phyloP scores from a whole-genome alignment of 2,888 invertebrate genomes.

The Leucophora obtusa region DNA sequence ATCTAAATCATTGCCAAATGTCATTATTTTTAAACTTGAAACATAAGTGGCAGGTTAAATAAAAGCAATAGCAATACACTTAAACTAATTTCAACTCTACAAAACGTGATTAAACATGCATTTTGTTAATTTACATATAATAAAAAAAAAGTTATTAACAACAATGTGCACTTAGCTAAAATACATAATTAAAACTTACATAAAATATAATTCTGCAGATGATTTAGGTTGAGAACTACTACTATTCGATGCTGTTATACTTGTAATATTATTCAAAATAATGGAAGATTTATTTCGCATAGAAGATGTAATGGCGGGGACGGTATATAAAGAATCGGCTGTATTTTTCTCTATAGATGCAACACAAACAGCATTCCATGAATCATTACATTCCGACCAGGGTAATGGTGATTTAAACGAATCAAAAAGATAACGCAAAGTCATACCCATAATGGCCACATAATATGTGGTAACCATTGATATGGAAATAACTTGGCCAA shows the following conservation, averaged over 20 bases:
- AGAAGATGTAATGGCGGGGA: neutral
- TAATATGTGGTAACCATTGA: slow-evolving; percentile 83
- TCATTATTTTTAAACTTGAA: too few species aligned
- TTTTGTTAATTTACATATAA: neutral
- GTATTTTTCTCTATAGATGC: slow-evolving; percentile 73
- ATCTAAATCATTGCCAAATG: too few species aligned
- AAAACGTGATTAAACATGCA: slow-evolving; percentile 2
- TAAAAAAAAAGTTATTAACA: neutral
- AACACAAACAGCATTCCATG: slow-evolving; percentile 80
- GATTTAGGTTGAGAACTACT: slow-evolving; percentile 69
- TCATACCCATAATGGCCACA: slow-evolving; percentile 84
- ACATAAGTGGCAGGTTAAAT: too few species aligned
- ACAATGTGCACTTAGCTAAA: neutral
- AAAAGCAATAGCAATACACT: neutral
- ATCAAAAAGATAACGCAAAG: slow-evolving; percentile 82
- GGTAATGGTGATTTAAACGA: slow-evolving; percentile 83
- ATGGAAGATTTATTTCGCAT: slow-evolving; percentile 48
- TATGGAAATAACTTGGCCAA: slow-evolving; percentile 81
- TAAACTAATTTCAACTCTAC: neutral
- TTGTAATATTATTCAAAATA: slow-evolving; percentile 47
- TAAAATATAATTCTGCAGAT: slow-evolving; percentile 79
- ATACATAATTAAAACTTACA: slow-evolving; percentile 75
- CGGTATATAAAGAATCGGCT: slow-evolving; percentile 41
- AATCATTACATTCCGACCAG: slow-evolving; percentile 81
- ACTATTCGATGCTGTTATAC: slow-evolving; percentile 29